Percentiles rank a stretch among this genome's conserved stretches.
Evolutionary conservation across 2,113 vertebrate genomes (phyloP).

Genomic region (Ceyx margarethae): DNA sequence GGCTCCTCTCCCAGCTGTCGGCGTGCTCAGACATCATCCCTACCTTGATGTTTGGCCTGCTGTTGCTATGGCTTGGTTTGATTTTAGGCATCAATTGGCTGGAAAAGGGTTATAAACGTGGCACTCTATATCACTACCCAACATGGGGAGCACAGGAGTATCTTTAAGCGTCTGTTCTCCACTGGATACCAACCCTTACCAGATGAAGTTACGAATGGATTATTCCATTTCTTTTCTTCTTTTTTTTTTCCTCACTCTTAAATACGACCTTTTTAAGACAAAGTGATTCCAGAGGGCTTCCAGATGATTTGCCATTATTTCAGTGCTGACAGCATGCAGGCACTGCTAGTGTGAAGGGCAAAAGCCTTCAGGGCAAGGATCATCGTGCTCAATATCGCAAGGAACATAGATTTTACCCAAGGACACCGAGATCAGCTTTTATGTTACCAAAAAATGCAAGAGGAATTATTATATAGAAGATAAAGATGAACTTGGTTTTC

Average conservation of each 20-base stretch:
- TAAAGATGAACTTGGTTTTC: background rate
- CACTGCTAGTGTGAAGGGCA: background rate
- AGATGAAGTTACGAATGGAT: constrained; percentile 48
- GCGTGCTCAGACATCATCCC: background rate
- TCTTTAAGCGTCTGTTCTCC: constrained; percentile 20
- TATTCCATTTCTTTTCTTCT: constrained; percentile 1
- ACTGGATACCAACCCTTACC: constrained; percentile 1
- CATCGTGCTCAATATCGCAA: background rate
- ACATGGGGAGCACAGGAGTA: background rate
- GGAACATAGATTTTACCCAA: constrained; percentile 20
- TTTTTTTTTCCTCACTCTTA: background rate
- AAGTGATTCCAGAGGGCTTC: constrained; percentile 51
- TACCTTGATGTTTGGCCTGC: constrained; percentile 44
- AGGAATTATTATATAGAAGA: background rate
- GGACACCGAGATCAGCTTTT: background rate
- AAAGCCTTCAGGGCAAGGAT: background rate
- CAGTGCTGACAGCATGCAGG: background rate
- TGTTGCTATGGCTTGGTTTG: background rate
- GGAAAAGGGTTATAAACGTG: background rate
- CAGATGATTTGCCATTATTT: constrained; percentile 25
- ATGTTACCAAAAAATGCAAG: background rate
- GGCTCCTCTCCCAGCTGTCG: constrained; percentile 10
- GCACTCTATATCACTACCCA: background rate
- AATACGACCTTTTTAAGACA: background rate
- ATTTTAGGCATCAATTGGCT: background rate